These are phyloP conservation scores for Paradisaea rubra DNA, from an alignment of 2,113 vertebrate genomes.

Conservation along the genomic window DNA sequence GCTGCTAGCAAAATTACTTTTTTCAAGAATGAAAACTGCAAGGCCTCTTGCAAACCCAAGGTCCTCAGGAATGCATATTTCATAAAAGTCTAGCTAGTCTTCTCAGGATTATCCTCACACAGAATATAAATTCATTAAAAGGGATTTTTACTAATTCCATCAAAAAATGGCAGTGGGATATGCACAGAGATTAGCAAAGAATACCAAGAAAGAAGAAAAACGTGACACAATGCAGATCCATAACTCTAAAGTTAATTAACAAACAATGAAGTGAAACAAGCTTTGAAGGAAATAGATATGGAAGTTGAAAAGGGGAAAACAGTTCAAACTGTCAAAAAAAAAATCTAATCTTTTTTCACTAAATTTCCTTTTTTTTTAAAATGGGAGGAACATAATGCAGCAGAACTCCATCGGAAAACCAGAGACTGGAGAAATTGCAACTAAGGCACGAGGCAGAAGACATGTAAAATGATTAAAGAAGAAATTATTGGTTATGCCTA, in stretches of 20 bases:
- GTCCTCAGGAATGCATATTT: not conserved
- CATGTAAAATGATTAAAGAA: not conserved
- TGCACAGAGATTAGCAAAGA: not conserved
- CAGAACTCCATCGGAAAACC: not conserved
- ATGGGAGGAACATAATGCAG: not conserved
- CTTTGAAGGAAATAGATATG: not conserved
- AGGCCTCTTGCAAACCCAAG: not conserved
- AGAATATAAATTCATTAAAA: constrained; percentile 3
- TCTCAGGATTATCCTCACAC: not conserved
- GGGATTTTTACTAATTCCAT: not conserved
- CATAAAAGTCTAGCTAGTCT: not conserved
- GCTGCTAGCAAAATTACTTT: not conserved
- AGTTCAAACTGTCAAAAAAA: not conserved
- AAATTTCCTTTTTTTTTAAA: not conserved
- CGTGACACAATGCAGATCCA: not conserved
- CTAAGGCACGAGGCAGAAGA: not conserved
- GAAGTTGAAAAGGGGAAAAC: not conserved
- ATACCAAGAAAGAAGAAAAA: not conserved
- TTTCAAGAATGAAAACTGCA: not conserved
- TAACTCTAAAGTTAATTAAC: not conserved
- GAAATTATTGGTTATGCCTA: not conserved
- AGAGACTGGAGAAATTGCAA: not conserved
- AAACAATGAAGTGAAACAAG: not conserved
- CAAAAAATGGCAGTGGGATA: not conserved
- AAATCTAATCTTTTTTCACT: not conserved